Evolutionary conservation across 2,797 vertebrate species (phyloP), one percentile per base, ranked within the genome.

Genomic region (Enoplosus armatus): DNA sequence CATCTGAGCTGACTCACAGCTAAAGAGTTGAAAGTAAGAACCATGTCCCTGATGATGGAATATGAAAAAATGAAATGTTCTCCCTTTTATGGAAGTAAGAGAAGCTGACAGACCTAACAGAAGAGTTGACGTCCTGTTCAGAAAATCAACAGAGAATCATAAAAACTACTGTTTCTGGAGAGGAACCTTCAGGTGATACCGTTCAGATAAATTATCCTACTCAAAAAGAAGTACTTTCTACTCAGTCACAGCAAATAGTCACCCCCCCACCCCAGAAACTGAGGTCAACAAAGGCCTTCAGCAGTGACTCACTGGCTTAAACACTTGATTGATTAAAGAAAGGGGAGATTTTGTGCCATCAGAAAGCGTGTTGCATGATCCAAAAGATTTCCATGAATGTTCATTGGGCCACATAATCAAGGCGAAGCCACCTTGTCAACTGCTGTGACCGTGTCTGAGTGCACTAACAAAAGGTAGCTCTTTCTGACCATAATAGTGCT

Each of bases 1-100:
- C n/a, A n/a, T 63, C 54, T 69, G 27, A 71, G 59, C 14, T 85
- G 84, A 91, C n/a, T 88, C 79, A 79, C 35, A 69, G 58, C 37
- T 31, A 3, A 35, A 51, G 8, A 47, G 54, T 20, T 80, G 27
- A 75, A 79, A 73, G 71, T 29, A 29, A 72, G 61, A 68, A 41
- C 72, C 48, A 1, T 59, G 51, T 63, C 7, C n/a, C 75, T 61
- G 50, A 83, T 55, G 18, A 55, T 66, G 20, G 43, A 80, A 56
- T 8, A 54, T 1, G 2, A 48, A 51, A n/a, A 64, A 75, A 48
- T 15, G 2, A 41, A 24, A 71, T 41, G 12, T 37, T 39, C 12
- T 2, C 4, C 41, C 72, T 60, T 18, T 60, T 53, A 47, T 47
- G 69, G 70, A 77, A 62, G 45, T 15, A 66, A 33, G 5, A 54